phyloP scores from a whole-genome alignment of 1,140 invertebrate species.

The Ganaspis sp. region DNA sequence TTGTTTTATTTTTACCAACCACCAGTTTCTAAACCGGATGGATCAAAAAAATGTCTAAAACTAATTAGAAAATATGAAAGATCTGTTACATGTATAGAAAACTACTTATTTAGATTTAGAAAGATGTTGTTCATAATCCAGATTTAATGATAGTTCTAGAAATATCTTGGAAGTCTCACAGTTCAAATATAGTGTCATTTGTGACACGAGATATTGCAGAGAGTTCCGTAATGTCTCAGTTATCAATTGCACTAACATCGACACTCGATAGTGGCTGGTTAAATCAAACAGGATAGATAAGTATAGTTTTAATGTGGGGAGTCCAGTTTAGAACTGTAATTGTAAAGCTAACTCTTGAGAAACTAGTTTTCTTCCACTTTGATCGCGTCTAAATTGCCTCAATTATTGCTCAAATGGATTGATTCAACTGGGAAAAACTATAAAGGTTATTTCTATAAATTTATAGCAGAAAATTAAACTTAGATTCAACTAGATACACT shows the following conservation, averaged over 20 bases:
- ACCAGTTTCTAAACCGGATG: no score
- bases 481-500: no score
- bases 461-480: not conserved
- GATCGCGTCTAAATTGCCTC: not conserved
- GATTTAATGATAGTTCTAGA: no score
- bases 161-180: no score
- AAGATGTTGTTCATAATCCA: no score
- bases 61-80: no score
- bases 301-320: not conserved
- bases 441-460: conserved; percentile 1
- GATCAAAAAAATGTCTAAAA: no score
- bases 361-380: conserved; percentile 17
- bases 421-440: not conserved
- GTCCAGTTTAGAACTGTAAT: conserved; percentile 2
- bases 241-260: conserved; percentile 24
- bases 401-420: conserved; percentile 17
- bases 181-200: not conserved
- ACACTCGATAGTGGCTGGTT: not conserved
- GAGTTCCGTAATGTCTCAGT: not conserved
- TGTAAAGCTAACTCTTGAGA: not conserved
- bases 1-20: no score
- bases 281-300: not conserved
- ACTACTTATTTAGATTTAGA: no score
- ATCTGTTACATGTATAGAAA: no score
- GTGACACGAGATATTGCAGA: not conserved